phyloP scores from a whole-genome alignment of 2,113 vertebrate species.

The Mesembrinibis cayennensis region DNA sequence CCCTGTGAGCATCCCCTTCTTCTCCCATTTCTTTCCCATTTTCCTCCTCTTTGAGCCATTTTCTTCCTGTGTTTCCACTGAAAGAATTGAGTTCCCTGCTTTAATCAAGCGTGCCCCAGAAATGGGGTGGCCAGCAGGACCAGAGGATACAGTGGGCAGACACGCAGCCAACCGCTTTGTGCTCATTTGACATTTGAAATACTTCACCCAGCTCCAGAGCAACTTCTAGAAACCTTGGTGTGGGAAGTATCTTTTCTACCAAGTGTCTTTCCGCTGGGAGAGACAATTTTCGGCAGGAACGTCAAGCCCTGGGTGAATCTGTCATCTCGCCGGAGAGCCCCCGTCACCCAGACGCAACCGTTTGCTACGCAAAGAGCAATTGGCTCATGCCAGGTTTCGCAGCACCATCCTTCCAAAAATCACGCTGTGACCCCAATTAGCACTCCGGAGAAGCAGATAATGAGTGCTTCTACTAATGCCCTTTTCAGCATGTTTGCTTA shows the following conservation, averaged over 20 bases:
- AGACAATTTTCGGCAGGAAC: not conserved
- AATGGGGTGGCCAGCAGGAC: not conserved
- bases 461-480: not conserved
- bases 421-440: not conserved
- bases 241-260: not conserved
- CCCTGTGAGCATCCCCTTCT: not conserved
- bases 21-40: not conserved
- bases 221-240: not conserved
- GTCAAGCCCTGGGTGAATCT: not conserved
- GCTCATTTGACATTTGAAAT: not conserved
- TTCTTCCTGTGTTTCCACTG: not conserved
- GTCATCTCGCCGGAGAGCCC: rapidly evolving
- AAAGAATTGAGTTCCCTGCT: not conserved
- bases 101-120: not conserved
- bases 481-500: not conserved
- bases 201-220: not conserved
- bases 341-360: rapidly evolving
- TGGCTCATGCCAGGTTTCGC: rapidly evolving
- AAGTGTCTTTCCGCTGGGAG: not conserved
- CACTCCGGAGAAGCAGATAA: not conserved
- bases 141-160: rapidly evolving
- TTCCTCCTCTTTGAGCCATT: not conserved
- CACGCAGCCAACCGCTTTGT: rapidly evolving
- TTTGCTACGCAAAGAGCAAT: rapidly evolving
- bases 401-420: not conserved